Conservation (phyloP, 2,797 vertebrate genomes). For the Chanos chanos region DNA sequence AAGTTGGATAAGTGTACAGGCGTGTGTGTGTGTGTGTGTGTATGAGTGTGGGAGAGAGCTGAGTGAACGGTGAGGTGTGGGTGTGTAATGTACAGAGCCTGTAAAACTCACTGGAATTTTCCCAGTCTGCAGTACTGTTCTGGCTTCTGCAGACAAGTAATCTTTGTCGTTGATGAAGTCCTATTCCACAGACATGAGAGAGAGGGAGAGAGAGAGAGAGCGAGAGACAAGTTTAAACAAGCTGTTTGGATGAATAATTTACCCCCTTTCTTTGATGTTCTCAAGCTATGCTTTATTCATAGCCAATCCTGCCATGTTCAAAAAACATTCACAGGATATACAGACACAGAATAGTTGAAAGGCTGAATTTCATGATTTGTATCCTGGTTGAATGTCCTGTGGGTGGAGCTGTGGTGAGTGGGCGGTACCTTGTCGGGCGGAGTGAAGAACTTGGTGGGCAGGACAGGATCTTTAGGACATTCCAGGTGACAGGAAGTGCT, state of each 20-base stretch:
- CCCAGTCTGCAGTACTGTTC: constrained; percentile 89
- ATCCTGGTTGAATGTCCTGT: too few species aligned
- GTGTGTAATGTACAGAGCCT: neutral
- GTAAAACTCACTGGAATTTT: constrained; percentile 78
- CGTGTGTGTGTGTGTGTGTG: neutral
- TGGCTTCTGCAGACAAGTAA: constrained; percentile 88
- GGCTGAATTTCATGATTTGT: too few species aligned
- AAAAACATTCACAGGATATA: too few species aligned
- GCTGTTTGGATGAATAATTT: neutral
- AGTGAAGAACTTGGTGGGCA: constrained; percentile 93
- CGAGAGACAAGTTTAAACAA: neutral
- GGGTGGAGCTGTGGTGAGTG: neutral
- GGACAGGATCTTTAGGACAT: constrained; percentile 89
- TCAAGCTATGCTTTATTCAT: neutral
- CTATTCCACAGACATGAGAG: too few species aligned
- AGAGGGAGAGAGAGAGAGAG: neutral
- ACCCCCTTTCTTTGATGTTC: neutral
- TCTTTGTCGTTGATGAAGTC: constrained; percentile 95
- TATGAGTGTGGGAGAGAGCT: too few species aligned
- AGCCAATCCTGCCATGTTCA: too few species aligned
- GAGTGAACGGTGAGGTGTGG: neutral
- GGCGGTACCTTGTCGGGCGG: constrained; percentile 87
- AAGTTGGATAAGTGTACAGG: neutral
- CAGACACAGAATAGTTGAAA: too few species aligned
- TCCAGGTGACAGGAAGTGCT: constrained; percentile 95